Conservation (phyloP, 2,888 invertebrate species). For the Myathropa florea region DNA sequence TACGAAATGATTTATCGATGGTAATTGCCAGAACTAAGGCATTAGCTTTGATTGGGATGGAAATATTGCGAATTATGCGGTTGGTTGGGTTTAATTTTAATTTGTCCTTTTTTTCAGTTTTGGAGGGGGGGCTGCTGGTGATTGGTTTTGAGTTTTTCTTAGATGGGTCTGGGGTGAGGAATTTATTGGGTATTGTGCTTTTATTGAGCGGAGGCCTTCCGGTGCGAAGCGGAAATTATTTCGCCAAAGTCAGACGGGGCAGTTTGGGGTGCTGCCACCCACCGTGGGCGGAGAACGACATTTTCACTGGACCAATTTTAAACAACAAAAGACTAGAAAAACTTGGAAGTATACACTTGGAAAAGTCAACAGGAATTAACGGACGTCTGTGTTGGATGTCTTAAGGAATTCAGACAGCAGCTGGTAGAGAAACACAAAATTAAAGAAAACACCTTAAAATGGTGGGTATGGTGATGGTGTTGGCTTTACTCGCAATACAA, state of each 20-base stretch:
- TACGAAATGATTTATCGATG: constrained; percentile 47
- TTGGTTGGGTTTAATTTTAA: constrained; percentile 55
- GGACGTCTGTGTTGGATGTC: no score
- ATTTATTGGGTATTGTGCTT: not conserved
- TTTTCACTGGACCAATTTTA: no score
- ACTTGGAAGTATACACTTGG: no score
- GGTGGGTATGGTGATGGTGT: no score
- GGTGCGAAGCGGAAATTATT: not conserved
- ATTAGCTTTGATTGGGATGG: constrained; percentile 43
- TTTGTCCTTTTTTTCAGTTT: constrained; percentile 19
- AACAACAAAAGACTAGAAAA: no score
- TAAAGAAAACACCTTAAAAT: no score
- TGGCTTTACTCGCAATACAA: no score
- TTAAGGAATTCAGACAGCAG: no score
- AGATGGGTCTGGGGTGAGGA: not conserved
- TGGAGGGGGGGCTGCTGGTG: not conserved
- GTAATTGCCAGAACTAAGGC: constrained; percentile 34
- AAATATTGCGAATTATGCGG: constrained; percentile 37
- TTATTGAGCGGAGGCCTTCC: not conserved
- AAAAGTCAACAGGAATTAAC: no score
- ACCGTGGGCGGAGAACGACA: no score
- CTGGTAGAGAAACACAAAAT: no score
- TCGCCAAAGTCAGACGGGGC: not conserved
- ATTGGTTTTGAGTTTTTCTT: not conserved
- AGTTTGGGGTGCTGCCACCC: not conserved